These are phyloP conservation scores for Kuschelorhynchus macadamiae DNA, from an alignment of 2,888 invertebrate genomes.

Conservation along the genomic window DNA sequence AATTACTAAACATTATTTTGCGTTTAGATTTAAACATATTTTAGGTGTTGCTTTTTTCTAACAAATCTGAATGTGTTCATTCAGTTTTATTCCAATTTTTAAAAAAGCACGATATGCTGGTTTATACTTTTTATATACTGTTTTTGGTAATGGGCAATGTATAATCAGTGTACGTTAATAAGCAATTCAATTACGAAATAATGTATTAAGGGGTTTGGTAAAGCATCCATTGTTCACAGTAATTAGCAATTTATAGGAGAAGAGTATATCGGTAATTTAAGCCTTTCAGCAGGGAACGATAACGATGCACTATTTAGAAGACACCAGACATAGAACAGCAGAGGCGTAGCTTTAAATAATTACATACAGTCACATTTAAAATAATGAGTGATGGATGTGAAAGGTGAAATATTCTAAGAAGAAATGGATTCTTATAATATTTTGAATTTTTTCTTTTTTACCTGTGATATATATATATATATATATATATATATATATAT, in stretches of 20 bases:
- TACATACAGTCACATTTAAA: no score
- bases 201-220: slow-evolving; percentile 20
- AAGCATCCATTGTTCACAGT: slow-evolving; percentile 40
- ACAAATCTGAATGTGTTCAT: background rate
- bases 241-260: slow-evolving; percentile 42
- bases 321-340: slow-evolving; percentile 1
- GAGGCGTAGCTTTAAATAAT: no score
- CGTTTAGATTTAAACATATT: slow-evolving; percentile 1
- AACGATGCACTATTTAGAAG: slow-evolving; percentile 30
- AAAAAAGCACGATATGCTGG: no score
- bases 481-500: no score
- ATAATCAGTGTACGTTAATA: slow-evolving; percentile 5
- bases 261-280: slow-evolving; percentile 38
- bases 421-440: no score
- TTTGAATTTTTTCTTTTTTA: no score
- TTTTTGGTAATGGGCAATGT: background rate
- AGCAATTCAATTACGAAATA: slow-evolving; percentile 28
- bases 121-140: no score
- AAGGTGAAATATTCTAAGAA: no score
- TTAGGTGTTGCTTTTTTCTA: background rate
- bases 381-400: no score
- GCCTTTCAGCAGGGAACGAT: slow-evolving; percentile 32
- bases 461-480: no score
- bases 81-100: slow-evolving; percentile 6
- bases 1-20: background rate